Base-by-base conservation (phyloP, 2,888 invertebrate genomes). In the Tridacna crocea region DNA sequence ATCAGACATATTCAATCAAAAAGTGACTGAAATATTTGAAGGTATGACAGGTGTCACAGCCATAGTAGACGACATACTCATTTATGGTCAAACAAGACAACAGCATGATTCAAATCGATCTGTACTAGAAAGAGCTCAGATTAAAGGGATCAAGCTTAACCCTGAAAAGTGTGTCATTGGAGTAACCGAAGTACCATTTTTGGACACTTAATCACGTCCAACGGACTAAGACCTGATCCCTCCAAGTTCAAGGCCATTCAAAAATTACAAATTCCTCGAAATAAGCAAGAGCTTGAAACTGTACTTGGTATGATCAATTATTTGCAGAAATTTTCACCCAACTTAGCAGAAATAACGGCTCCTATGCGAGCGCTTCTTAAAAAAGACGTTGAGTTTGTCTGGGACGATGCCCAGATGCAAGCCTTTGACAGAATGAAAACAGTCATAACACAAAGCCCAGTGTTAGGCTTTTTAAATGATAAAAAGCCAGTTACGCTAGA, bases 271-370 rank as follows among this genome's bases (percentile, higher is more conserved):
- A 19, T 75, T 22, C 76, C 80, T 0, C 58, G 27, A 24, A 78
- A 61, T 15, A 55, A 70, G 24, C 36, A 70, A 22, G 72, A 79
- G 51, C 36, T 87, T 24, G 72, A 82, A 79, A 82, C 66, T 22
- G 27, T 88, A 0, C 51, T 87, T 0, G 85, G 85, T 12, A 88
- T 77, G 80, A 75, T 85, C 12, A 83, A 47, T 0, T 87, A 87
- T 36, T 26, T 87, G 48, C 80, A 58, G n/a, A n/a, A n/a, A n/a
- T n/a, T n/a, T n/a, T n/a, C n/a, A n/a, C n/a, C n/a, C n/a, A 81
- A 84, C 60, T 47, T 84, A n/a, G 76, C 83, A 4, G 77, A 78
- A n/a, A 27, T 80, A 0, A 84, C 87, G 47, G 48, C 26, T 22
- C 76, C 79, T 0, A 19, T 87, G 24, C 22, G 84, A 36, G 17